Conservation (phyloP, 2,113 vertebrate species). For the Polypterus senegalus region DNA sequence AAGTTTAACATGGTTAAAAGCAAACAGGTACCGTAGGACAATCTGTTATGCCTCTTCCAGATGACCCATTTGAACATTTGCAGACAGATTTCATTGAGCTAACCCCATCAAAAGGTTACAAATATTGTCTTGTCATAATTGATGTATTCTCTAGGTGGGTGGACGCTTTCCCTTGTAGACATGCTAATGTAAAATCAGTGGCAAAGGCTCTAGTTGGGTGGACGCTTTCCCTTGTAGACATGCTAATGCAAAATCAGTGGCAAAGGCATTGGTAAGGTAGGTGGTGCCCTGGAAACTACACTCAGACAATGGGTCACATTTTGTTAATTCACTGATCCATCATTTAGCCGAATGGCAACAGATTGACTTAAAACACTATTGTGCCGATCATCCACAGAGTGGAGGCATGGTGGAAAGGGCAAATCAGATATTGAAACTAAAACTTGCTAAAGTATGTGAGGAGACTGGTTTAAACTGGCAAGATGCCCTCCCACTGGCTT, state of each 20-base stretch:
- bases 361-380: too few species aligned
- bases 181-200: background rate
- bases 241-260: background rate
- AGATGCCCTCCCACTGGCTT: too few species aligned
- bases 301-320: too few species aligned
- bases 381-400: too few species aligned
- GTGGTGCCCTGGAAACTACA: too few species aligned
- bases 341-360: too few species aligned
- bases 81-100: conserved; percentile 10
- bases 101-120: conserved; percentile 2
- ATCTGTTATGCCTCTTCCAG: too few species aligned
- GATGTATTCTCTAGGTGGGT: conserved; percentile 11
- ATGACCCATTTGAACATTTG: conserved; percentile 7
- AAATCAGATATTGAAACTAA: conserved; percentile 1
- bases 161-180: background rate
- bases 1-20: too few species aligned
- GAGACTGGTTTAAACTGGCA: too few species aligned
- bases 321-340: too few species aligned
- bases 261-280: conserved; percentile 1
- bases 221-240: background rate
- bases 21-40: too few species aligned
- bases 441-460: conserved; percentile 1
- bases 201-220: conserved; percentile 9
- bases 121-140: conserved; percentile 6
- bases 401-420: too few species aligned